phyloP scores from a whole-genome alignment of 2,888 invertebrate species.

The Aradus depressus region DNA sequence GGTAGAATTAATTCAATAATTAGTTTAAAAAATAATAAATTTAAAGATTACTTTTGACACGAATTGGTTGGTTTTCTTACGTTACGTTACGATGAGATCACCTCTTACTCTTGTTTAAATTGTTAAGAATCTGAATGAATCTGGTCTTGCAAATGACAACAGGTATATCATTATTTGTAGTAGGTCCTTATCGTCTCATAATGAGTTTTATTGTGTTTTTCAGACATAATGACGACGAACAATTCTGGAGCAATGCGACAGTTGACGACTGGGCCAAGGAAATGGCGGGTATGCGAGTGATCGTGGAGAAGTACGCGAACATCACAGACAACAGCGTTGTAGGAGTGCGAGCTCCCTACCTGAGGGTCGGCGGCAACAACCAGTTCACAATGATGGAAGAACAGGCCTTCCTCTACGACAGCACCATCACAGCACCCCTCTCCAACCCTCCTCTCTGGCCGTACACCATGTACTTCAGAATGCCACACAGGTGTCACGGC shows the following conservation, averaged over 20 bases:
- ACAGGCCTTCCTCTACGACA: slow-evolving; percentile 88
- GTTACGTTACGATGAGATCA: background rate
- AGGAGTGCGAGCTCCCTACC: slow-evolving; percentile 79
- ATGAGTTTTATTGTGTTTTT: slow-evolving; percentile 25
- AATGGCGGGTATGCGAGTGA: slow-evolving; percentile 88
- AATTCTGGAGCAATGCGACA: slow-evolving; percentile 85
- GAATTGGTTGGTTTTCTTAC: too few relatives aligned
- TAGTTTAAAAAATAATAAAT: too few relatives aligned
- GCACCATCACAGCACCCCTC: slow-evolving; percentile 83
- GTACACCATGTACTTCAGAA: slow-evolving; percentile 94
- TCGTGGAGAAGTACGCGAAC: slow-evolving; percentile 80
- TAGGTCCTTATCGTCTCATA: background rate
- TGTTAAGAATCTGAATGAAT: too few relatives aligned
- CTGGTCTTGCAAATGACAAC: too few relatives aligned
- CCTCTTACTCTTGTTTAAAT: background rate
- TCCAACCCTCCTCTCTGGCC: slow-evolving; percentile 93
- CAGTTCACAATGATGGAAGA: slow-evolving; percentile 97
- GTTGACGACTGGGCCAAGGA: slow-evolving; percentile 90
- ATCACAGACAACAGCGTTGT: slow-evolving; percentile 84
- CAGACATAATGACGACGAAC: slow-evolving; percentile 83
- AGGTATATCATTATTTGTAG: background rate
- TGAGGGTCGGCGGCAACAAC: slow-evolving; percentile 86
- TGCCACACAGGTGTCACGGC: slow-evolving; percentile 89
- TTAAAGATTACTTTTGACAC: too few relatives aligned
- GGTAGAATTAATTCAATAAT: too few relatives aligned